Conservation (phyloP, 1,140 invertebrate genomes). For the Leptinotarsa texana region DNA sequence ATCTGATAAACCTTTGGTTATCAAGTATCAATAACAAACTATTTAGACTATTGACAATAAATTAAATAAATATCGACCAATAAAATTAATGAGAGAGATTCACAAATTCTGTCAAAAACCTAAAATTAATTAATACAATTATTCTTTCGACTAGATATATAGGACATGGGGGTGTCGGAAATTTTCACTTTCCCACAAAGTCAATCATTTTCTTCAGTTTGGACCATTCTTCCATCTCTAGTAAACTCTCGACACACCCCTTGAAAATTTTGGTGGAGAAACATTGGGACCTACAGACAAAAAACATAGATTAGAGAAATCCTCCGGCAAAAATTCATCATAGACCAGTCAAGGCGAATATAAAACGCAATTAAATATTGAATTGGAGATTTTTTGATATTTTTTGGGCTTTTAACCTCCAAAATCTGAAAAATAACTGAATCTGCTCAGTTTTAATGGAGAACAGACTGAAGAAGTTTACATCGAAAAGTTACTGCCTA, state of each 20-base stretch:
- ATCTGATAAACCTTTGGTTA: slow-evolving; percentile 31
- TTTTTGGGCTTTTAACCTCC: no score
- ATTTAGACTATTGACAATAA: slow-evolving; percentile 22
- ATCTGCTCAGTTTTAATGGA: no score
- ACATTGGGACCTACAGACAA: slow-evolving; percentile 74
- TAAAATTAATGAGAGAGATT: slow-evolving; percentile 32
- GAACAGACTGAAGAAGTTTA: no score
- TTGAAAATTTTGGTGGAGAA: slow-evolving; percentile 89
- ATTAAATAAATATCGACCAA: slow-evolving; percentile 36
- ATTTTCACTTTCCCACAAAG: slow-evolving; percentile 54
- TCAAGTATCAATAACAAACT: slow-evolving; percentile 18
- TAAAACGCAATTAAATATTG: no score
- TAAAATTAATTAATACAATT: slow-evolving; percentile 45
- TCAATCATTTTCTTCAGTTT: slow-evolving; percentile 69
- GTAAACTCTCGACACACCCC: slow-evolving; percentile 84
- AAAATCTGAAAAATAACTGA: no score
- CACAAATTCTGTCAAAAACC: slow-evolving; percentile 45
- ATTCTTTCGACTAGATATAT: slow-evolving; percentile 52
- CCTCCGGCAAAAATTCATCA: slow-evolving; percentile 21
- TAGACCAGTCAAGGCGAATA: no score
- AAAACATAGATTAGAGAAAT: slow-evolving; percentile 43
- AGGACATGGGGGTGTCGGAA: slow-evolving; percentile 42
- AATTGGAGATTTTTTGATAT: no score
- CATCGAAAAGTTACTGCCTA: no score
- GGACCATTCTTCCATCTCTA: slow-evolving; percentile 78